Evolutionary conservation across 53 echinoderm and acorn worm species (phyloP).

Genomic region (Echinometra lucunter): DNA sequence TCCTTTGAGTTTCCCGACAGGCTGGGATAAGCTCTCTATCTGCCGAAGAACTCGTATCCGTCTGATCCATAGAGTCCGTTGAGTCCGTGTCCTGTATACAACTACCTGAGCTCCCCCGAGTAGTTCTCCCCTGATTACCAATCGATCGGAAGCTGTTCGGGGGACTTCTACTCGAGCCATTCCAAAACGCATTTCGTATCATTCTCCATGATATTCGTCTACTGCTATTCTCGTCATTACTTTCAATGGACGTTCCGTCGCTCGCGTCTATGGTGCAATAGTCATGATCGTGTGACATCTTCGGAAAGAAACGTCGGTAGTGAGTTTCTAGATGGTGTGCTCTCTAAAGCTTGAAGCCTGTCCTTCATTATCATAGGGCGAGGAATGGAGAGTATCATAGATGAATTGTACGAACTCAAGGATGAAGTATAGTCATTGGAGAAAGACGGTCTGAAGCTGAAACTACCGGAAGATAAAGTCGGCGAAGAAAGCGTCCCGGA

Average conservation of each 20-base stretch:
- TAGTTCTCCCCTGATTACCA: neutral
- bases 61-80: neutral
- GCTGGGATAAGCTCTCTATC: neutral
- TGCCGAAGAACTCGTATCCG: neutral
- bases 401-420: neutral
- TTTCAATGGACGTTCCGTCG: neutral
- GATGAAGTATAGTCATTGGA: neutral
- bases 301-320: neutral
- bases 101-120: neutral
- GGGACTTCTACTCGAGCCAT: constrained; percentile 14
- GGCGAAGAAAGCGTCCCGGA: neutral
- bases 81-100: neutral
- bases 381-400: neutral
- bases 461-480: neutral
- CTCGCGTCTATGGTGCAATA: neutral
- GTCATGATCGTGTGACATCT: neutral
- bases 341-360: neutral
- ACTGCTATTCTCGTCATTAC: neutral
- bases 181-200: constrained; percentile 18
- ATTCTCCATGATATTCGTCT: constrained; percentile 24
- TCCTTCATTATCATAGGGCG: neutral
- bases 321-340: neutral
- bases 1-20: neutral
- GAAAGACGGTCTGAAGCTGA: neutral
- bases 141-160: neutral